Evolutionary conservation across 2,888 invertebrate genomes (phyloP).

Genomic region (Artemia sinica): DNA sequence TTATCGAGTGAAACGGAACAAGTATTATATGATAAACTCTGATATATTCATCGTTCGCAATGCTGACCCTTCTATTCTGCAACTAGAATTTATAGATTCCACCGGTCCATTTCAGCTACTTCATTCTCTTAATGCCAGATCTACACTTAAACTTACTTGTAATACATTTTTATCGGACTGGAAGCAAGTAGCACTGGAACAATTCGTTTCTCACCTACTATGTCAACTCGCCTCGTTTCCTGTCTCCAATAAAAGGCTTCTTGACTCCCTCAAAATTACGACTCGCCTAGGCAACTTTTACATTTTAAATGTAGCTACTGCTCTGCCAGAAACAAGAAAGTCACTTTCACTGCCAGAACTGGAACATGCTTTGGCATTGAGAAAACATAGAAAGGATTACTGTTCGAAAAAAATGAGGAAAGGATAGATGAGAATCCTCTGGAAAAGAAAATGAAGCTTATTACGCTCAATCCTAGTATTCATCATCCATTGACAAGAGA

Average conservation of each 20-base stretch:
- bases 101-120: constrained; percentile 6
- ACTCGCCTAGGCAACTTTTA: constrained; percentile 15
- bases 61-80: not conserved
- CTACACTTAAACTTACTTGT: constrained; percentile 1
- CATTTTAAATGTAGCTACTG: not conserved
- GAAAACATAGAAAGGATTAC: not conserved
- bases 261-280: constrained; percentile 12
- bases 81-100: not conserved
- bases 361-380: not conserved
- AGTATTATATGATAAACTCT: constrained; percentile 11
- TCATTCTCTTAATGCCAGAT: not conserved
- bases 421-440: not conserved
- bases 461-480: not conserved
- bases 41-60: not conserved
- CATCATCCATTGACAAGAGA: not conserved
- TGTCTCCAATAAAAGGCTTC: not conserved
- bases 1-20: not conserved
- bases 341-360: constrained; percentile 6
- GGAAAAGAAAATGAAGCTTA: not conserved
- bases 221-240: constrained; percentile 7
- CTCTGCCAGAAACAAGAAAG: constrained; percentile 11
- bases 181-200: constrained; percentile 12
- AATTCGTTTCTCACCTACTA: not conserved
- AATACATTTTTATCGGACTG: not conserved
- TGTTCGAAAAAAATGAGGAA: not conserved